These are phyloP conservation scores for Cryptomyrus ogoouensis DNA, from an alignment of 2,113 vertebrate genomes.

Conservation along the genomic window DNA sequence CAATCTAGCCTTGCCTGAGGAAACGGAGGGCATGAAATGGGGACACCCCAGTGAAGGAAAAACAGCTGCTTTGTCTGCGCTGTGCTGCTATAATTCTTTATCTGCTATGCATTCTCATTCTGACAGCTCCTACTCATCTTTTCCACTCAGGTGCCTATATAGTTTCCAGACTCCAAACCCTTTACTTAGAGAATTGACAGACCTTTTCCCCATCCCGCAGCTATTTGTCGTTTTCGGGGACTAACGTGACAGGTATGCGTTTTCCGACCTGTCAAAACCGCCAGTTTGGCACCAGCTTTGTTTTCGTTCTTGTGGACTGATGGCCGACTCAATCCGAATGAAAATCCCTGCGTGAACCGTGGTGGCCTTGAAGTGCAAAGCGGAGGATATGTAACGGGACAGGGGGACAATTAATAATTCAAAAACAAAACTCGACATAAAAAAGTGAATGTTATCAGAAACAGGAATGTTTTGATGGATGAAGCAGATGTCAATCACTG, in stretches of 20 bases:
- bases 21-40: not conserved
- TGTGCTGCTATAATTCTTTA: not conserved
- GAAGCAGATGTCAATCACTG: not conserved
- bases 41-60: not conserved
- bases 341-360: not conserved
- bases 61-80: not conserved
- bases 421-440: not conserved
- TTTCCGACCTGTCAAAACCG: not conserved
- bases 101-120: not conserved
- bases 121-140: not conserved
- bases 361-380: not conserved
- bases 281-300: not conserved
- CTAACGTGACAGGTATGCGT: not conserved
- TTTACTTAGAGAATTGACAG: not conserved
- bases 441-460: not conserved
- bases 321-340: not conserved
- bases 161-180: not conserved
- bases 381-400: not conserved
- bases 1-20: not conserved
- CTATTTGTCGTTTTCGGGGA: not conserved
- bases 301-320: not conserved
- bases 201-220: not conserved
- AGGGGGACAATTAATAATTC: not conserved
- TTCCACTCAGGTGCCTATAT: not conserved
- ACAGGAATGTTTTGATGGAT: not conserved